Conservation (phyloP, 2,888 invertebrate species). For the Papilio demoleus region DNA sequence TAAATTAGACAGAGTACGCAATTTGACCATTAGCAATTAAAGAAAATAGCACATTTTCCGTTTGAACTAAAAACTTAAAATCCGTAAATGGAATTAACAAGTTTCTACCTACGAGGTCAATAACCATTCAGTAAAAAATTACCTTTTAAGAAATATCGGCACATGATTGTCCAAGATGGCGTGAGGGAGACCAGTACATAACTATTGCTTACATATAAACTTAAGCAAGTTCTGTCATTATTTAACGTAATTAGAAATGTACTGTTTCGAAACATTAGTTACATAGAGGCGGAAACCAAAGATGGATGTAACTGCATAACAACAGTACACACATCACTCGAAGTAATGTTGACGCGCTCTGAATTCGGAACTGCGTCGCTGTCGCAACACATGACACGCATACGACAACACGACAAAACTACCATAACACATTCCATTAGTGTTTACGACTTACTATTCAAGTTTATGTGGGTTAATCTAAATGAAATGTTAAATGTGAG, state of each 20-base stretch:
- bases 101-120: no score
- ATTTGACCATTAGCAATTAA: neutral
- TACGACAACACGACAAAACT: neutral
- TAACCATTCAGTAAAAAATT: no score
- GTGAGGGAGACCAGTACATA: no score
- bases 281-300: constrained; percentile 14
- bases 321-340: constrained; percentile 7
- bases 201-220: neutral
- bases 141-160: no score
- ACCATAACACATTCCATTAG: constrained; percentile 14
- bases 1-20: neutral
- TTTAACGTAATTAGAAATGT: neutral
- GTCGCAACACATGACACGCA: constrained; percentile 21
- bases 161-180: no score
- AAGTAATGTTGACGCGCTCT: constrained; percentile 28
- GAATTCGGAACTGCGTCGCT: constrained; percentile 20
- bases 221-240: no score
- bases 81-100: neutral
- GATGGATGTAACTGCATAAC: constrained; percentile 4
- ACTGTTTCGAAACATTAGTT: constrained; percentile 11
- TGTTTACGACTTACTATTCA: constrained; percentile 3
- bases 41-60: neutral
- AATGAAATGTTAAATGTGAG: neutral
- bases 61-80: neutral
- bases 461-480: constrained; percentile 13